These are phyloP conservation scores for Luehdorfia chinensis DNA, from an alignment of 1,140 invertebrate genomes.

Conservation along the genomic window DNA sequence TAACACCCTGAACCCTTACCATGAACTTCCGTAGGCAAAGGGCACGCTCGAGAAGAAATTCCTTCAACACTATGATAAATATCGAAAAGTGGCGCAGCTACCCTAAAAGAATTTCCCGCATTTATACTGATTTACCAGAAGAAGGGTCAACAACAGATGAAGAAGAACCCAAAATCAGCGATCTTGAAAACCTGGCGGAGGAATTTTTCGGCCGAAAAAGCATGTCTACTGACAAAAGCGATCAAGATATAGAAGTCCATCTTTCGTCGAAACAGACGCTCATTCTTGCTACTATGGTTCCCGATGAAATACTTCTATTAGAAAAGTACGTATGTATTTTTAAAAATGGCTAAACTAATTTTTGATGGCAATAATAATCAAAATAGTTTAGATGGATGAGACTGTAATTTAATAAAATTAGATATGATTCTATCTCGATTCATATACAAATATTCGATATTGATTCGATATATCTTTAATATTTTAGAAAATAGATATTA, in stretches of 20 bases:
- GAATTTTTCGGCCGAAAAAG: conserved; percentile 55
- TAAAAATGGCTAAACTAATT: too few relatives aligned
- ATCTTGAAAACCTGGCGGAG: conserved; percentile 52
- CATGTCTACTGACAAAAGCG: conserved; percentile 28
- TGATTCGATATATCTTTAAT: too few relatives aligned
- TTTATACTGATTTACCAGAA: conserved; percentile 26
- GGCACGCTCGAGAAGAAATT: conserved; percentile 41
- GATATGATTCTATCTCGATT: too few relatives aligned
- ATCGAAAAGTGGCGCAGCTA: conserved; percentile 51
- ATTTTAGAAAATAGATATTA: too few relatives aligned
- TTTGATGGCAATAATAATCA: too few relatives aligned
- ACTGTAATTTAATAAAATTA: background rate
- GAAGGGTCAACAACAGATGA: conserved; percentile 37
- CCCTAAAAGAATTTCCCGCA: conserved; percentile 35
- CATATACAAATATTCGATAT: too few relatives aligned
- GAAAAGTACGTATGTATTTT: conserved; percentile 51
- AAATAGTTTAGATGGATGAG: too few relatives aligned
- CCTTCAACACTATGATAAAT: conserved; percentile 39
- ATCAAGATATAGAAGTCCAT: conserved; percentile 59
- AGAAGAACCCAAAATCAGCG: conserved; percentile 35
- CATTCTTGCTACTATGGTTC: conserved; percentile 60
- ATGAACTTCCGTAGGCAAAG: conserved; percentile 56
- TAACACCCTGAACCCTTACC: conserved; percentile 20
- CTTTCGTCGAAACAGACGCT: conserved; percentile 60
- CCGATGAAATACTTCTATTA: conserved; percentile 60